Conservation (phyloP, 2,797 vertebrate genomes). For the Channallabes apus region DNA sequence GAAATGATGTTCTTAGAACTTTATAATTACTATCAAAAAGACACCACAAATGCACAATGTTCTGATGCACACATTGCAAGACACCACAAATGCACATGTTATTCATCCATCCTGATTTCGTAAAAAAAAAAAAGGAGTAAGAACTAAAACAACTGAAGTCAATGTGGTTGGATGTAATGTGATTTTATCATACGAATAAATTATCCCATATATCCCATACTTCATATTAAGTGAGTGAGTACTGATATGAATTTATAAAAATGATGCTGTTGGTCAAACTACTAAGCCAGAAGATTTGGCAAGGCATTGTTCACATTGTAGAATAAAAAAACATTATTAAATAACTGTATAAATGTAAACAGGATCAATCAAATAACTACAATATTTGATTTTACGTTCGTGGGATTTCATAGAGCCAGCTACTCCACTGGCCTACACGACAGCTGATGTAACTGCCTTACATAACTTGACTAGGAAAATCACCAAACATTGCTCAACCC, state of each 20-base stretch:
- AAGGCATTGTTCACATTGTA: background rate
- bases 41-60: no score
- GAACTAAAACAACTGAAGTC: background rate
- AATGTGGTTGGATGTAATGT: background rate
- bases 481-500: background rate
- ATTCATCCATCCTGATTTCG: background rate
- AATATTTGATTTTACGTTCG: background rate
- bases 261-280: background rate
- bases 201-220: background rate
- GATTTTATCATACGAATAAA: background rate
- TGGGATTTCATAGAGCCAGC: background rate
- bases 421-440: background rate
- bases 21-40: no score
- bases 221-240: background rate
- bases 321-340: background rate
- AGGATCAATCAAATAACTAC: no score
- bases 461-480: background rate
- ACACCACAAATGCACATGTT: no score
- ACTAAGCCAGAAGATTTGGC: background rate
- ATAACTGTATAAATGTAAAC: background rate
- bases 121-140: background rate
- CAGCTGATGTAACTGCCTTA: conserved; percentile 15
- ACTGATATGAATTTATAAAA: background rate
- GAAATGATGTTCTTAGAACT: background rate
- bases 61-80: no score